These are phyloP conservation scores for Origma solitaria DNA, from an alignment of 2,113 vertebrate species.

Conservation along the genomic window DNA sequence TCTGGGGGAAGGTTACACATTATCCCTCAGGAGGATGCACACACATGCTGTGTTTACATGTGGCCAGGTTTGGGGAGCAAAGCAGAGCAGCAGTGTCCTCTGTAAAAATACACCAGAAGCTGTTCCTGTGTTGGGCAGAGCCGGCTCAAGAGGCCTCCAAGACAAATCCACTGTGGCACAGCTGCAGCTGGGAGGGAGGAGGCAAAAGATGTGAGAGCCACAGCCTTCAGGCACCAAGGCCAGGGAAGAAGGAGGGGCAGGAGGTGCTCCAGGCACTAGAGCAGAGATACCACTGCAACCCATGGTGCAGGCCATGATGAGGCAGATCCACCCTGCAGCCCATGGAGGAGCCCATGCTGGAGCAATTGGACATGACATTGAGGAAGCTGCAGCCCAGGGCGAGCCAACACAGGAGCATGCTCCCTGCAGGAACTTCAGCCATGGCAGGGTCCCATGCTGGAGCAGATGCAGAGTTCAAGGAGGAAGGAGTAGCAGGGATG, in stretches of 20 bases:
- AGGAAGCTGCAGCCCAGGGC: not conserved
- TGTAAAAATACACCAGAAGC: not conserved
- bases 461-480: fast-evolving
- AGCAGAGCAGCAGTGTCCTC: not conserved
- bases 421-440: not conserved
- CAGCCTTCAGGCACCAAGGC: not conserved
- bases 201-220: not conserved
- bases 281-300: not conserved
- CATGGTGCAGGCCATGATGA: fast-evolving
- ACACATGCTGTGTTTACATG: fast-evolving
- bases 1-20: fast-evolving
- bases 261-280: not conserved
- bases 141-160: not conserved
- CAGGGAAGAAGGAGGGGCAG: not conserved
- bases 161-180: not conserved
- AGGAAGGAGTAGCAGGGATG: not conserved
- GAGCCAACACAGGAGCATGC: not conserved
- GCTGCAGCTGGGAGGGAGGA: not conserved
- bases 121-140: not conserved
- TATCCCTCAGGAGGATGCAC: not conserved
- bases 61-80: not conserved
- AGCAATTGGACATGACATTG: not conserved
- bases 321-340: not conserved
- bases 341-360: fast-evolving
- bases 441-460: not conserved